Percentiles rank a stretch among this genome's conserved stretches.
Conservation (phyloP, 2,888 invertebrate species). For the Toxonevra muliebris region DNA sequence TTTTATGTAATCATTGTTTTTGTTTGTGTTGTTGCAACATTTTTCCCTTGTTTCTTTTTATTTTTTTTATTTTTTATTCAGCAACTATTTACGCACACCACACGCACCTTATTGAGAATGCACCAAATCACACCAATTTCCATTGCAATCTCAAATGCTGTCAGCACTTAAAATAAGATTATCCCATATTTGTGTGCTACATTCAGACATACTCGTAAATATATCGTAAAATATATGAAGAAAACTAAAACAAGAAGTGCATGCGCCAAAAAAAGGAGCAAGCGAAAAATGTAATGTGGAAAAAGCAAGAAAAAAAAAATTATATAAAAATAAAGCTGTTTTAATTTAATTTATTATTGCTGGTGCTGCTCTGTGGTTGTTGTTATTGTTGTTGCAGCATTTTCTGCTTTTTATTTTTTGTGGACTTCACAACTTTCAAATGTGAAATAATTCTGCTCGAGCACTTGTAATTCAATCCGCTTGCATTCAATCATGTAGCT, state of each 20-base stretch:
- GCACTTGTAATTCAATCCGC: conserved; percentile 60
- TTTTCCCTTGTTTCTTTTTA: no score
- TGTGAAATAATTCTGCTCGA: no score
- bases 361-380: conserved; percentile 19
- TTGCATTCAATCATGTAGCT: conserved; percentile 63
- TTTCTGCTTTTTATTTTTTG: conserved; percentile 7
- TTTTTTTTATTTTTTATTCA: no score
- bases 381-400: conserved; percentile 33
- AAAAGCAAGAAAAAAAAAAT: conserved; percentile 18
- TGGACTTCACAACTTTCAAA: conserved; percentile 18
- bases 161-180: conserved; percentile 61
- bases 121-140: no score
- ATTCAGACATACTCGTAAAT: no score
- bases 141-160: conserved; percentile 27
- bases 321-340: conserved; percentile 37
- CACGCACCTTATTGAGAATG: no score
- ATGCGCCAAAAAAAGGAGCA: background rate
- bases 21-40: no score
- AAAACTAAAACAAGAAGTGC: conserved; percentile 16
- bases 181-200: conserved; percentile 51
- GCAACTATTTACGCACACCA: no score
- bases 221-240: conserved; percentile 37
- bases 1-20: no score
- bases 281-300: conserved; percentile 5
- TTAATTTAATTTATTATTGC: conserved; percentile 40